A percentile compares a stretch with the other conserved stretches of the same genome.
These are phyloP conservation scores for Sycophaga agraensis DNA, from an alignment of 1,140 invertebrate species.

Conservation along the genomic window DNA sequence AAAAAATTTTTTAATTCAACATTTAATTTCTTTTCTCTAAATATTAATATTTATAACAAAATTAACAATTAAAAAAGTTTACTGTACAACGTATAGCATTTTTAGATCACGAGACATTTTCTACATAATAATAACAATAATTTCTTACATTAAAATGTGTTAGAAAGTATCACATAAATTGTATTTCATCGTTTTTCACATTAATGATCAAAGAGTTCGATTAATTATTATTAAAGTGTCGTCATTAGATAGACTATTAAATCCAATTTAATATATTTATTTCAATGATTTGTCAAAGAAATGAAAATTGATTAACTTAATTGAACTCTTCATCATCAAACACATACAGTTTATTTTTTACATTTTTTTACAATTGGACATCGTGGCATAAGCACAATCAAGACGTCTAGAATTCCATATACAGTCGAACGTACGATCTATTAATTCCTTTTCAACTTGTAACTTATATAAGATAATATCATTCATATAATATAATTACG, in stretches of 20 bases:
- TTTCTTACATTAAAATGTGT: slow-evolving; percentile 42
- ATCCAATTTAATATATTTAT: too few species aligned
- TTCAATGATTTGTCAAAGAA: too few species aligned
- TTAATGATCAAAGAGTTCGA: slow-evolving; percentile 42
- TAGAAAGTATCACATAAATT: slow-evolving; percentile 51
- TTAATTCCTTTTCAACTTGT: slow-evolving; percentile 29
- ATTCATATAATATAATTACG: too few species aligned
- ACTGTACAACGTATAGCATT: slow-evolving; percentile 18
- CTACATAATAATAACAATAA: slow-evolving; percentile 43
- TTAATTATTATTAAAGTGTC: slow-evolving; percentile 31
- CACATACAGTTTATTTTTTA: slow-evolving; percentile 18
- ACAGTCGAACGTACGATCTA: slow-evolving; percentile 33
- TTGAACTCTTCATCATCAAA: slow-evolving; percentile 42
- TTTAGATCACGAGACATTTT: slow-evolving; percentile 38
- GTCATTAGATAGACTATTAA: too few species aligned
- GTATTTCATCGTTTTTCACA: slow-evolving; percentile 42
- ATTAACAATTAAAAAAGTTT: too few species aligned
- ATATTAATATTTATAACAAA: too few species aligned
- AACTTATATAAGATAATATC: too few species aligned
- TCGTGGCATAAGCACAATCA: slow-evolving; percentile 44
- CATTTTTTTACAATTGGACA: slow-evolving; percentile 43
- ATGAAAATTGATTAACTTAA: slow-evolving; percentile 15
- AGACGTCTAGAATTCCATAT: slow-evolving; percentile 41
- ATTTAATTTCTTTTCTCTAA: neutral
- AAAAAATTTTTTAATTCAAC: neutral